phyloP scores from a whole-genome alignment of 2,113 vertebrate genomes.

The Geococcyx californianus region DNA sequence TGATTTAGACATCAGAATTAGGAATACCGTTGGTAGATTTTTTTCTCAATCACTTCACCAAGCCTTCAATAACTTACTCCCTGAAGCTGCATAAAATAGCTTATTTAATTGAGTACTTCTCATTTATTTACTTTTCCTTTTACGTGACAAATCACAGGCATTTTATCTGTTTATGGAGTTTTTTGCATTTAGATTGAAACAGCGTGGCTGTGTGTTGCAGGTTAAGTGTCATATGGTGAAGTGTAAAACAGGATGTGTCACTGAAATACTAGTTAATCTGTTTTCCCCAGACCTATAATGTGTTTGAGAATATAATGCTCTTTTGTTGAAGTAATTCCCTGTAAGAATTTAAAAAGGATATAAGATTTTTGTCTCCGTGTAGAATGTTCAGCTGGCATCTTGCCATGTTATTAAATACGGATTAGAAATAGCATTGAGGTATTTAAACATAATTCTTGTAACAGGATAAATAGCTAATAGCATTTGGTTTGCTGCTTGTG shows the following conservation, averaged over 20 bases:
- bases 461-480: slow-evolving; percentile 49
- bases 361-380: slow-evolving; percentile 53
- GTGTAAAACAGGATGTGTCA: neutral
- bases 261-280: slow-evolving; percentile 25
- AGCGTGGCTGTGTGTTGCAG: neutral
- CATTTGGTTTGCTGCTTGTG: slow-evolving; percentile 42
- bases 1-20: neutral
- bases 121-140: neutral
- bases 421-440: slow-evolving; percentile 72
- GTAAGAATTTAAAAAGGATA: slow-evolving; percentile 65
- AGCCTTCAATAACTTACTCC: neutral
- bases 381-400: slow-evolving; percentile 57
- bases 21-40: neutral
- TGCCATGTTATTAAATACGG: slow-evolving; percentile 73
- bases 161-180: neutral
- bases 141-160: neutral
- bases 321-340: slow-evolving; percentile 77
- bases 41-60: neutral
- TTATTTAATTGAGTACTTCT: neutral
- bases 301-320: slow-evolving; percentile 55
- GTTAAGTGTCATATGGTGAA: neutral
- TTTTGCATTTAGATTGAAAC: neutral
- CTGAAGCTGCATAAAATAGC: neutral
- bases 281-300: slow-evolving; percentile 27
- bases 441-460: slow-evolving; percentile 55